phyloP scores from a whole-genome alignment of 2,797 vertebrate genomes.

The Rallus crepitans region DNA sequence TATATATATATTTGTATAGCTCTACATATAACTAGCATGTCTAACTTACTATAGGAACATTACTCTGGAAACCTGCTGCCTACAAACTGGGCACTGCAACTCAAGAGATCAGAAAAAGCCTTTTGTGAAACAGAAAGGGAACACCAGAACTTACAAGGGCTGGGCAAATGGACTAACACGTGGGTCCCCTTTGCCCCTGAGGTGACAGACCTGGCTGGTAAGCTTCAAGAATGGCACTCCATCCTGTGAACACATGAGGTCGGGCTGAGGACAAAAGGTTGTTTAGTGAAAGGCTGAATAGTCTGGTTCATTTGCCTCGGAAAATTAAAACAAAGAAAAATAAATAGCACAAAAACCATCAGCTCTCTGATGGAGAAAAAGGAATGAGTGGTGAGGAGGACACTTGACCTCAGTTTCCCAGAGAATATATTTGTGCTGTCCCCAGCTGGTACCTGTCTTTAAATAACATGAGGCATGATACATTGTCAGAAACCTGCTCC shows the following conservation, averaged over 20 bases:
- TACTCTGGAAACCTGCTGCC: neutral
- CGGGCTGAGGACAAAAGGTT: fast-evolving
- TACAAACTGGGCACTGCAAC: neutral
- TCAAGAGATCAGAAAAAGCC: neutral
- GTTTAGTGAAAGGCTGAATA: neutral
- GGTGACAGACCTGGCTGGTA: neutral
- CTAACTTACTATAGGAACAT: neutral
- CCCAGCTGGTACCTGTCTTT: neutral
- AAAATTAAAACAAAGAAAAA: neutral
- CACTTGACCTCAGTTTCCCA: neutral
- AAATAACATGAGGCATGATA: neutral
- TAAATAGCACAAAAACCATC: neutral
- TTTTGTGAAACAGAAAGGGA: neutral
- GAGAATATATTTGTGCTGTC: neutral
- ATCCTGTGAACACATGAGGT: neutral
- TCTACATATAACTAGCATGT: neutral
- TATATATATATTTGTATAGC: no score
- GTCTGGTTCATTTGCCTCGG: neutral
- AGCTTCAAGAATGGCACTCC: fast-evolving
- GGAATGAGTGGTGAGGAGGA: neutral
- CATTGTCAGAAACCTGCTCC: neutral
- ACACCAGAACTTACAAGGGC: neutral
- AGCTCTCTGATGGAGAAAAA: neutral
- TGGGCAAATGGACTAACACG: neutral
- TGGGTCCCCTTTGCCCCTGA: no score